Evolutionary conservation across 2,888 invertebrate species (phyloP).

Genomic region (Hyalella azteca): DNA sequence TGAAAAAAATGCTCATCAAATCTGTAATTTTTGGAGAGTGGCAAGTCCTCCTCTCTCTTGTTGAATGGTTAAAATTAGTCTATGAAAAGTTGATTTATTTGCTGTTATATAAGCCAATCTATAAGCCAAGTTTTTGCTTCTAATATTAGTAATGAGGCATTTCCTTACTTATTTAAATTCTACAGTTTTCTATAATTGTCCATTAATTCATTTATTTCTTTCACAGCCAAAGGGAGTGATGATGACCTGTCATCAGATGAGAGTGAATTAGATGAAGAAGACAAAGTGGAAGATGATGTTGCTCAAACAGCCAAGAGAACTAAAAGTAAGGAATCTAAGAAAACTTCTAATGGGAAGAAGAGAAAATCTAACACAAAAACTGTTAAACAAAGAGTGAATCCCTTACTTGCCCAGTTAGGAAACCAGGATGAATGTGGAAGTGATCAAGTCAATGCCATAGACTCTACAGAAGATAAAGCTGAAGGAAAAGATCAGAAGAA

Average conservation of each 20-base stretch:
- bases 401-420: neutral
- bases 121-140: no score
- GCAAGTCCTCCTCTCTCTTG: no score
- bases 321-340: neutral
- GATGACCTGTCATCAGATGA: conserved; percentile 37
- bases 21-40: no score
- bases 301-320: conserved; percentile 4
- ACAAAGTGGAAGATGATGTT: conserved; percentile 15
- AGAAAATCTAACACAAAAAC: neutral
- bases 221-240: conserved; percentile 38
- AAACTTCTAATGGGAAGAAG: neutral
- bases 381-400: conserved; percentile 8
- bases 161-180: no score
- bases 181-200: no score
- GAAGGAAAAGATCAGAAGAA: neutral
- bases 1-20: no score
- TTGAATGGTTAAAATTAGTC: no score
- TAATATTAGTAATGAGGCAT: no score
- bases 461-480: neutral
- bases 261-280: conserved; percentile 34
- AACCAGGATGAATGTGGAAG: neutral
- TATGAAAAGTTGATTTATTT: no score
- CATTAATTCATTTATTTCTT: neutral
- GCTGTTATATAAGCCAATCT: no score
- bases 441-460: neutral